Evolutionary conservation across 1,140 invertebrate species (phyloP).

Genomic region (Temnothorax curvispinosus): DNA sequence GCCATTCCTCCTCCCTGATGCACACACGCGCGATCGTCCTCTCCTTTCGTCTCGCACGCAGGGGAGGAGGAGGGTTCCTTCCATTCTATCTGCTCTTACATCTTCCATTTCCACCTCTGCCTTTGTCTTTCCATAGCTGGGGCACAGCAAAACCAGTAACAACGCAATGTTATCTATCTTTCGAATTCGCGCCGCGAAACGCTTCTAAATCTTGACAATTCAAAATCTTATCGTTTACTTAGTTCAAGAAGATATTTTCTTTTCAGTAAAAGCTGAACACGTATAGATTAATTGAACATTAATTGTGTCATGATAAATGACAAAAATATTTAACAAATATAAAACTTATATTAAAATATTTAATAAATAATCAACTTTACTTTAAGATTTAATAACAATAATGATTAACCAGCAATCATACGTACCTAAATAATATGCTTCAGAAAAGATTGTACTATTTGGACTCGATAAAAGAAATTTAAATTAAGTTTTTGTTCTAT

Average conservation of each 20-base stretch:
- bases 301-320: not conserved
- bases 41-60: constrained; percentile 65
- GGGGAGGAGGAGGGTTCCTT: constrained; percentile 11
- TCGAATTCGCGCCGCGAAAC: constrained; percentile 2
- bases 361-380: not conserved
- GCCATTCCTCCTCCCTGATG: constrained; percentile 70
- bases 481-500: not conserved
- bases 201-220: not conserved
- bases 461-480: not conserved
- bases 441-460: not conserved
- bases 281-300: not conserved
- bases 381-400: not conserved
- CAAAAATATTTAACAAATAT: not conserved
- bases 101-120: constrained; percentile 62
- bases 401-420: not conserved
- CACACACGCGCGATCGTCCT: constrained; percentile 70
- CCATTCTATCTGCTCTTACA: constrained; percentile 58
- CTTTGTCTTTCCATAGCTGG: constrained; percentile 63
- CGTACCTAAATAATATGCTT: not conserved
- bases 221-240: not conserved
- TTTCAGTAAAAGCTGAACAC: not conserved
- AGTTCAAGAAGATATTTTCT: not conserved
- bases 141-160: constrained; percentile 65
- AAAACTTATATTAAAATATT: not conserved
- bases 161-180: constrained; percentile 75